These are phyloP conservation scores for Achatina immaculata DNA, from an alignment of 1,140 invertebrate species.

Conservation along the genomic window DNA sequence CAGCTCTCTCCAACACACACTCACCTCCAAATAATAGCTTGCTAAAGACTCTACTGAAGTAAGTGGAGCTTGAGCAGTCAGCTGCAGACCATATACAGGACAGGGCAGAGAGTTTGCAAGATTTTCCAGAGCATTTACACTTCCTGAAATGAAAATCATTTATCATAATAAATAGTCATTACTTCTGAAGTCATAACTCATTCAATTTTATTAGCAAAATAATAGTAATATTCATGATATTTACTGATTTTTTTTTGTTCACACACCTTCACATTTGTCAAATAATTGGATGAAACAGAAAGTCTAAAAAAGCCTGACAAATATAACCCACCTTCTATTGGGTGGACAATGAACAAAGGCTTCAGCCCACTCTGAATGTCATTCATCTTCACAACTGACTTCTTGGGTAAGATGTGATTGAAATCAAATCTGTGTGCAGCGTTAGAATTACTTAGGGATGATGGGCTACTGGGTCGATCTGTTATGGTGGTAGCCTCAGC, in stretches of 20 bases:
- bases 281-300: too few species aligned
- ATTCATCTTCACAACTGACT: conserved; percentile 73
- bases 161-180: too few species aligned
- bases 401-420: conserved; percentile 72
- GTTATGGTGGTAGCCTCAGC: too few species aligned
- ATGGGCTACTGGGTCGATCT: too few species aligned
- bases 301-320: too few species aligned
- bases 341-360: conserved; percentile 85
- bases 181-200: too few species aligned
- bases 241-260: too few species aligned
- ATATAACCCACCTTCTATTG: conserved; percentile 93
- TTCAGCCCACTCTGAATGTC: conserved; percentile 59
- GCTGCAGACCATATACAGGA: conserved; percentile 92
- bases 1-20: too few species aligned
- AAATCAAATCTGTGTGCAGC: conserved; percentile 52
- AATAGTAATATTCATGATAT: too few species aligned
- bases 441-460: too few species aligned
- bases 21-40: conserved; percentile 81
- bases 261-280: too few species aligned
- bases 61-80: conserved; percentile 82
- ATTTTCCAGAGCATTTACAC: conserved; percentile 38
- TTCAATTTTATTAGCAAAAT: too few species aligned
- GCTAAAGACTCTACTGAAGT: conserved; percentile 82
- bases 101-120: conserved; percentile 75
- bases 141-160: conserved; percentile 46